Percentiles rank a stretch among this genome's conserved stretches.
Evolutionary conservation across 2,888 invertebrate species (phyloP).

Genomic region (Drosophila imparisetae): DNA sequence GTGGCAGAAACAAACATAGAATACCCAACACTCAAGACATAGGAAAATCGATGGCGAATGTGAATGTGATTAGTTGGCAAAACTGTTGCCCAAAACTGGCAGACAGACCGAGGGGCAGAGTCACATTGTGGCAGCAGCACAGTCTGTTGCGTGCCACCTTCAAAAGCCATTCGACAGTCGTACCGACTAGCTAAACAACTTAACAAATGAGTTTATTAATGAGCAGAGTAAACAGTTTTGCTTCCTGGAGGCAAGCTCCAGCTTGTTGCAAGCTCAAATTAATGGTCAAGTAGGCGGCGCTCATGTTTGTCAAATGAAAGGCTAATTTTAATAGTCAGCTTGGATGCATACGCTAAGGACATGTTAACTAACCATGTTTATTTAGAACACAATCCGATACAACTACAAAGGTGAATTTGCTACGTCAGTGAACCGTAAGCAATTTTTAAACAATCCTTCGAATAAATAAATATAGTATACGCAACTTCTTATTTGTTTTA

Average conservation of each 20-base stretch:
- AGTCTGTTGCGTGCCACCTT: constrained; percentile 46
- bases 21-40: constrained; percentile 13
- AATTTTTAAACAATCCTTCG: neutral
- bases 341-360: constrained; percentile 7
- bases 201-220: constrained; percentile 64
- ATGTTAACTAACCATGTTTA: constrained; percentile 26
- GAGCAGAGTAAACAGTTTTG: constrained; percentile 45
- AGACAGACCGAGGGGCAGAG: neutral
- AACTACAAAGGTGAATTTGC: neutral
- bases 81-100: constrained; percentile 27
- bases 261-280: constrained; percentile 11
- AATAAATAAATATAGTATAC: no score
- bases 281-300: constrained; percentile 26
- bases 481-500: neutral
- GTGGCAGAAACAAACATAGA: neutral
- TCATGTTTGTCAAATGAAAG: constrained; percentile 1
- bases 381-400: neutral
- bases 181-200: constrained; percentile 43
- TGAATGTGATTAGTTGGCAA: constrained; percentile 51
- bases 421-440: neutral
- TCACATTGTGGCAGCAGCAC: neutral
- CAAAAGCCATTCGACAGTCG: constrained; percentile 1
- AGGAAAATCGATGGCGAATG: constrained; percentile 51
- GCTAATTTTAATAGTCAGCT: constrained; percentile 14
- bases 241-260: neutral